phyloP scores from a whole-genome alignment of 2,113 vertebrate species.

The Odocoileus hemionus region DNA sequence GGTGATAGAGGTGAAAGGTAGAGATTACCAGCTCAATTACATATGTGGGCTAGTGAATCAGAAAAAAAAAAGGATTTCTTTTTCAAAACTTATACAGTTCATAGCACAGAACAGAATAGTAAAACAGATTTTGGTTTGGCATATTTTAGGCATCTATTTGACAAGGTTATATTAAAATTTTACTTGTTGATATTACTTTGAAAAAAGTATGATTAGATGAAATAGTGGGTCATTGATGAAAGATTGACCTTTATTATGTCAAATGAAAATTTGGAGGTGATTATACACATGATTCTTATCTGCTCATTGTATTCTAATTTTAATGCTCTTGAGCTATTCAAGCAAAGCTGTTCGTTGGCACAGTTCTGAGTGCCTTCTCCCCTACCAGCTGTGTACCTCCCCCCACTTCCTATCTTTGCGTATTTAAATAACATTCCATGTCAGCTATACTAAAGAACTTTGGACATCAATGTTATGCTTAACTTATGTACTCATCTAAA shows the following conservation, averaged over 20 bases:
- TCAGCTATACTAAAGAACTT: not conserved
- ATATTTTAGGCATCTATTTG: not conserved
- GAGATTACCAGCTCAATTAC: not conserved
- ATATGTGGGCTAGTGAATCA: not conserved
- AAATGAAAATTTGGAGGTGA: not conserved
- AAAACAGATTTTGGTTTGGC: not conserved
- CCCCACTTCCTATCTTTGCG: not conserved
- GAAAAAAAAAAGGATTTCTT: not conserved
- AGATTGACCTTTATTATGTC: not conserved
- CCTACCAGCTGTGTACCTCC: not conserved
- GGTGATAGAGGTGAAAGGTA: not conserved
- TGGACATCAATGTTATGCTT: not conserved
- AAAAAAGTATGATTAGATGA: not conserved
- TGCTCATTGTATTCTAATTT: not conserved
- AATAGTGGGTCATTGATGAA: not conserved
- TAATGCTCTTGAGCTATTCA: not conserved
- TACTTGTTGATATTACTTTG: not conserved
- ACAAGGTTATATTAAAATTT: not conserved
- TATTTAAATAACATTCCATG: not conserved
- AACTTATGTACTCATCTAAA: constrained; percentile 27
- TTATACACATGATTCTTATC: not conserved
- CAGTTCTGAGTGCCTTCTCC: not conserved
- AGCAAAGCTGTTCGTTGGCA: not conserved
- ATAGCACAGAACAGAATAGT: not conserved
- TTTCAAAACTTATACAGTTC: not conserved